Base-by-base conservation (phyloP, 1,140 invertebrate genomes). In the Atta colombica region DNA sequence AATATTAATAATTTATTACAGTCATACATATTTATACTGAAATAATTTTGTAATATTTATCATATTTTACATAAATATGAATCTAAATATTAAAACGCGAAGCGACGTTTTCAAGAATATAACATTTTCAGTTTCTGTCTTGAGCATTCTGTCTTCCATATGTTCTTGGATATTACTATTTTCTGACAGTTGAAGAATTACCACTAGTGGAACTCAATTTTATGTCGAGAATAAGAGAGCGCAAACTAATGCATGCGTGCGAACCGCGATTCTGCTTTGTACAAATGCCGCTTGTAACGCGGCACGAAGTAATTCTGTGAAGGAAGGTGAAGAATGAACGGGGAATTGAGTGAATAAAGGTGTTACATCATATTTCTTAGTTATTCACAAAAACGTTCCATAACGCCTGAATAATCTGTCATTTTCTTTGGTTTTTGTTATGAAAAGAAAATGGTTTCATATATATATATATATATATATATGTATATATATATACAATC, bases 131-230 rank as follows among this genome's bases (percentile, higher is more conserved):
- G 6, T 35, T 28, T n/a, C 63, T 25, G 25, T 25, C 25, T 25
- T 25, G 65, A 65, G 63, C 39, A 12, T 84, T 65, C 14, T n/a
- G 39, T 69, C 14, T 69, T 77, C 61, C 61, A 68, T 1, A 18
- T 6, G 21, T 61, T 45, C 80, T 35, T 31, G 55, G n/a, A 14
- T 51, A 61, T 84, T 61, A 61, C 68, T 61, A 12, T 63, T 61
- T 51, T 58, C 75, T 61, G 55, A 66, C 77, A 58, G 53, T 45
- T 84, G 58, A 66, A 84, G 66, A 85, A 90, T 89, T 87, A 45
- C 53, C 68, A 31, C 5, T 45, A 35, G 66, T 3, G 14, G 31
- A 77, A 87, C 51, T 87, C 65, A 84, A 89, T 89, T 75, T 45
- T 60, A 31, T 14, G 8, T 25, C 18, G 68, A 68, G 58, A 39